A percentile compares a stretch with the other conserved stretches of the same genome.
Evolutionary conservation across 1,140 invertebrate species (phyloP).

Genomic region (Rhagoletis zephyria): DNA sequence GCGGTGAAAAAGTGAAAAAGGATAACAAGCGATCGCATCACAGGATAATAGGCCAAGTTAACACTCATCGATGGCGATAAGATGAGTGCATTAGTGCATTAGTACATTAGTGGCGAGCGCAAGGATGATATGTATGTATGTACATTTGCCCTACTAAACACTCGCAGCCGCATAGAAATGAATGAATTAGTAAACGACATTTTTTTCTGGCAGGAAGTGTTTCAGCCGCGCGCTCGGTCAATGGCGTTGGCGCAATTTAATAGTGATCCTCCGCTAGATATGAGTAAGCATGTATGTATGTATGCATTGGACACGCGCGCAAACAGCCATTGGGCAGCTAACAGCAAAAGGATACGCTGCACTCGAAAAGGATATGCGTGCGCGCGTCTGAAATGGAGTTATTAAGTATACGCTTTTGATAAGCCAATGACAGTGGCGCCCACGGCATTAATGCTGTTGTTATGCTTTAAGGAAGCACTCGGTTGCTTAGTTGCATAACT

Average conservation of each 20-base stretch:
- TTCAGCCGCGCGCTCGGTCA: background rate
- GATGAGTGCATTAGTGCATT: constrained; percentile 2
- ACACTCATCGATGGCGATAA: background rate
- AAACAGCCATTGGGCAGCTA: background rate
- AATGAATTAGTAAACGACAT: constrained; percentile 15
- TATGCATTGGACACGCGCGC: constrained; percentile 9
- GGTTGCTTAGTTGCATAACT: background rate
- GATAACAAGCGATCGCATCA: constrained; percentile 5
- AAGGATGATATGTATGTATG: background rate
- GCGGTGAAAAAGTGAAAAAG: constrained; percentile 17
- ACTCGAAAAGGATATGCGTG: background rate
- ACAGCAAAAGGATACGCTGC: background rate
- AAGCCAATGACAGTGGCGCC: constrained; percentile 40
- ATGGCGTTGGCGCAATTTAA: constrained; percentile 16
- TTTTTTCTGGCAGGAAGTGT: constrained; percentile 12
- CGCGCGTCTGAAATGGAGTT: constrained; percentile 18
- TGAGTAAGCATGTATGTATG: too few species aligned
- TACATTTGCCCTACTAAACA: background rate
- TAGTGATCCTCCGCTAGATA: constrained; percentile 13
- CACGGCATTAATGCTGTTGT: constrained; percentile 29
- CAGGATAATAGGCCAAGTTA: background rate
- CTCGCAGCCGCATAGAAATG: background rate
- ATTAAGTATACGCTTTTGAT: constrained; percentile 32
- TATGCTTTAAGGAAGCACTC: background rate
- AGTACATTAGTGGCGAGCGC: too few species aligned